phyloP scores from a whole-genome alignment of 2,888 invertebrate species.

The Pyrrhosoma nymphula region DNA sequence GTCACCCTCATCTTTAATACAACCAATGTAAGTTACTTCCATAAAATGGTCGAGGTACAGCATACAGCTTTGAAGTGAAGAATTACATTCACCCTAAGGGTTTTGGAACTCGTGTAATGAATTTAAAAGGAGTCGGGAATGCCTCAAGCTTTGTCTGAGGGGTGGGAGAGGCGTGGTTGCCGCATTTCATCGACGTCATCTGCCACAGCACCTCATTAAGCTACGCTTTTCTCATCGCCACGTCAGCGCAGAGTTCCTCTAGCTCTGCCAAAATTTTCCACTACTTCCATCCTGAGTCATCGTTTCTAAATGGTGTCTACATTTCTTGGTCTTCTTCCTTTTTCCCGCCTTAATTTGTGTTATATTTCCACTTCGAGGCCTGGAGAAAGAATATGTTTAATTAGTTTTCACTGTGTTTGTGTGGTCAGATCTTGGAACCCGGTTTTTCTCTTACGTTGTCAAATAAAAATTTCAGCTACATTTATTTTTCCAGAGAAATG shows the following conservation, averaged over 20 bases:
- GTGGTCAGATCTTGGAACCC: neutral
- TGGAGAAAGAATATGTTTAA: neutral
- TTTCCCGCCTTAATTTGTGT: neutral
- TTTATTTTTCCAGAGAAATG: too few species aligned
- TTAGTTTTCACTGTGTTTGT: neutral
- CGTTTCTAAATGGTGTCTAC: slow-evolving; percentile 38
- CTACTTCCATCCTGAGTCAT: slow-evolving; percentile 16
- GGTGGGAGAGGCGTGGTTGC: neutral
- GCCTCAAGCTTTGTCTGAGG: neutral
- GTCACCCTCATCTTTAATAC: too few species aligned
- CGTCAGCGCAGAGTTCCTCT: slow-evolving; percentile 25
- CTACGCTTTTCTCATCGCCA: slow-evolving; percentile 38
- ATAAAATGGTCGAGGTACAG: too few species aligned
- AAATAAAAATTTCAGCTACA: too few species aligned
- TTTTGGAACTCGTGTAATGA: too few species aligned
- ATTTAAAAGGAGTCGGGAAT: neutral
- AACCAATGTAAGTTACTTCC: too few species aligned
- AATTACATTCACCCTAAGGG: too few species aligned
- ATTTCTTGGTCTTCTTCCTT: neutral
- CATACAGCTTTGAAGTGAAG: too few species aligned
- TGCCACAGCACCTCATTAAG: slow-evolving; percentile 56
- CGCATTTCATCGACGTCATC: slow-evolving; percentile 54
- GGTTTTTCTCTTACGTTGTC: neutral
- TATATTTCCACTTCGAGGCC: neutral
- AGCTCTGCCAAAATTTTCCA: slow-evolving; percentile 37